These are phyloP conservation scores for Aethina tumida DNA, from an alignment of 1,140 invertebrate species.

Conservation along the genomic window DNA sequence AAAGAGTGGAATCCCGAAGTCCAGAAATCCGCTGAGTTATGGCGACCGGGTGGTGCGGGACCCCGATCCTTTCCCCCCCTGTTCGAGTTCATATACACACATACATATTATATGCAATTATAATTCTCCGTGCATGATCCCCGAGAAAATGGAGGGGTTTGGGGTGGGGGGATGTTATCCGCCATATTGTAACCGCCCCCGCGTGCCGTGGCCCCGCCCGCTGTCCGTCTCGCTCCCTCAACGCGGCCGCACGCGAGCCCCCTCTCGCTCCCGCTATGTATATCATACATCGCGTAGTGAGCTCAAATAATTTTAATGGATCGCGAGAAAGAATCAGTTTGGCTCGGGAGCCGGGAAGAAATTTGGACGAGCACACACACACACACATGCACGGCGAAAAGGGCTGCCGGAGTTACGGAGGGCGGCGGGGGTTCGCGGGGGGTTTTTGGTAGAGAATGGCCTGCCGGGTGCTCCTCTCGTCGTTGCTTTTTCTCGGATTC, in stretches of 20 bases:
- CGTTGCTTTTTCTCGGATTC: slow-evolving; percentile 12
- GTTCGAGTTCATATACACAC: slow-evolving; percentile 19
- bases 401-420: background rate
- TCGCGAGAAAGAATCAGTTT: slow-evolving; percentile 28
- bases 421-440: slow-evolving; percentile 5
- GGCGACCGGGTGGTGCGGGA: slow-evolving; percentile 9
- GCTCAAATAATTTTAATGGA: slow-evolving; percentile 35
- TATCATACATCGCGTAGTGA: slow-evolving; percentile 27
- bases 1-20: background rate
- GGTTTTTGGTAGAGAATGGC: slow-evolving; percentile 9
- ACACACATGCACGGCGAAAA: slow-evolving; percentile 1
- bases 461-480: slow-evolving; percentile 4
- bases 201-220: slow-evolving; percentile 30
- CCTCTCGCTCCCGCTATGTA: slow-evolving; percentile 24
- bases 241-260: slow-evolving; percentile 27
- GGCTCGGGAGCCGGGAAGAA: slow-evolving; percentile 19
- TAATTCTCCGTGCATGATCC: slow-evolving; percentile 33
- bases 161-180: slow-evolving; percentile 32
- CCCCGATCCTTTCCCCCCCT: slow-evolving; percentile 16
- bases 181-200: slow-evolving; percentile 39
- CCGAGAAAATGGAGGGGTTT: slow-evolving; percentile 23
- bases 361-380: slow-evolving; percentile 13
- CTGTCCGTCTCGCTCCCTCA: slow-evolving; percentile 18
- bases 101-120: slow-evolving; percentile 35
- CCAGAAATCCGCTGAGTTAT: background rate